Conservation (phyloP, 2,797 vertebrate genomes). For the Xenopus petersii region DNA sequence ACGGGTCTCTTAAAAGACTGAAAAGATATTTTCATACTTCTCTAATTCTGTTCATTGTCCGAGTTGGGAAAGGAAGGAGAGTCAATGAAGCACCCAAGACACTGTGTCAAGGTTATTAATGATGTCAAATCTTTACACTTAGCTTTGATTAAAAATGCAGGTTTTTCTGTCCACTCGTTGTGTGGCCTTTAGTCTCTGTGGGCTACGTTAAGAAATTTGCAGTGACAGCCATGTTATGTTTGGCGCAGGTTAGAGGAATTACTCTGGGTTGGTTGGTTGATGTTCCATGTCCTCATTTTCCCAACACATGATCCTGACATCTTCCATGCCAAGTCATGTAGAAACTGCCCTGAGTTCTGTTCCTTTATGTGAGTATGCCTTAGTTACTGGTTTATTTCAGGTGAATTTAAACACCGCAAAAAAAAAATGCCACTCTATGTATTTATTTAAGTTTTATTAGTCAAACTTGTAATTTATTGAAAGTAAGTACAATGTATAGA, state of each 20-base stretch:
- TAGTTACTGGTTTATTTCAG: no score
- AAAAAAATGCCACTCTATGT: no score
- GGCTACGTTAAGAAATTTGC: constrained; percentile 20
- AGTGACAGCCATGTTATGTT: constrained; percentile 42
- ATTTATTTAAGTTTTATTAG: no score
- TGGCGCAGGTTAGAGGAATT: constrained; percentile 36
- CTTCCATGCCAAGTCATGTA: constrained; percentile 26
- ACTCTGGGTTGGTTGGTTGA: constrained; percentile 33
- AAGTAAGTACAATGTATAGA: no score
- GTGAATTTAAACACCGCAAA: no score
- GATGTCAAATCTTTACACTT: constrained; percentile 17
- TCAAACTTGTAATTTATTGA: no score
- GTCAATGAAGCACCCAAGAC: not conserved
- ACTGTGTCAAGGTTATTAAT: constrained; percentile 14
- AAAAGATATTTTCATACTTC: no score
- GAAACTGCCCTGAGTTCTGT: constrained; percentile 13
- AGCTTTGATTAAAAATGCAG: constrained; percentile 19
- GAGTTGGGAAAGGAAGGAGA: not conserved
- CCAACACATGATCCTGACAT: constrained; percentile 36
- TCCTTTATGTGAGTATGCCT: not conserved
- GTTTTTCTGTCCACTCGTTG: constrained; percentile 15
- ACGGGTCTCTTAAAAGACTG: no score
- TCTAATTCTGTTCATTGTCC: no score
- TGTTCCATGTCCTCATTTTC: constrained; percentile 37
- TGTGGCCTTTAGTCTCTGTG: constrained; percentile 14